These are phyloP conservation scores for Tetramorium simillimum DNA, from an alignment of 1,140 invertebrate genomes.

Conservation along the genomic window DNA sequence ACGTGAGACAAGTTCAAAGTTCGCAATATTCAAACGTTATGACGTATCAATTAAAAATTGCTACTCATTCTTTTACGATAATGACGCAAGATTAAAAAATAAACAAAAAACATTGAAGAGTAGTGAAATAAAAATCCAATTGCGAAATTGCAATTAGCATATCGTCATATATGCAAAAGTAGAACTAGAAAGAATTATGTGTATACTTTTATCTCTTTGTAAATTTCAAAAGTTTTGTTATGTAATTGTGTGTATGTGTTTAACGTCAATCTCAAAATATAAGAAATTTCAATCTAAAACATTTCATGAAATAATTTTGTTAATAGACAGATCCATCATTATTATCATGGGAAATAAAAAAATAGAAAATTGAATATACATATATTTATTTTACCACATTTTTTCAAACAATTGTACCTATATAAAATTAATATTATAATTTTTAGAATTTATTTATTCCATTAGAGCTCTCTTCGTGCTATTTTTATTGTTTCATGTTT, in stretches of 20 bases:
- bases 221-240: neutral
- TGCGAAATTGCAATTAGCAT: neutral
- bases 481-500: neutral
- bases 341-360: no score
- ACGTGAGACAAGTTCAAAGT: slow-evolving; percentile 1
- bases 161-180: no score
- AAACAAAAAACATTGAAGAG: neutral
- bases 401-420: neutral
- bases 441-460: neutral
- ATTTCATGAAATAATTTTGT: neutral
- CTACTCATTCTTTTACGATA: neutral
- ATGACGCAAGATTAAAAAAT: neutral
- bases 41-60: neutral
- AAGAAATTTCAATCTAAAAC: neutral
- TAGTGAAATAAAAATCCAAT: neutral
- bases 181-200: neutral
- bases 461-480: neutral
- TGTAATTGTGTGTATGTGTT: neutral
- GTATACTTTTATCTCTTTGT: neutral
- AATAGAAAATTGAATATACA: no score
- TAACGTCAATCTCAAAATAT: neutral
- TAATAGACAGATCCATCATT: no score
- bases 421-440: neutral
- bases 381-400: neutral
- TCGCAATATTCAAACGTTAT: neutral